phyloP scores from a whole-genome alignment of 2,113 vertebrate species.

The Heterocephalus glaber region DNA sequence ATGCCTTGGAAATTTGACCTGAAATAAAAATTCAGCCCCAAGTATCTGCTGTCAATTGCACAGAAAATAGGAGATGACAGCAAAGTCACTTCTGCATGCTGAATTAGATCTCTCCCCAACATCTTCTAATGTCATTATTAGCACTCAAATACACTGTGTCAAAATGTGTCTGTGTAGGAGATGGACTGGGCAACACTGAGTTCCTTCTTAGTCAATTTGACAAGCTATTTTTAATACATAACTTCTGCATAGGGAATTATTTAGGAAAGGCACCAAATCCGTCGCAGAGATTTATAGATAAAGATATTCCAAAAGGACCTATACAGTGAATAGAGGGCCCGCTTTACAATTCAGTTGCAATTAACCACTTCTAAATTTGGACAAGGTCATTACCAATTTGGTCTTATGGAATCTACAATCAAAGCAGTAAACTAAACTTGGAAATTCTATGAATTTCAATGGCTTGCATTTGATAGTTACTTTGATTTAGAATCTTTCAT shows the following conservation, averaged over 20 bases:
- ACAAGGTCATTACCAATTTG: constrained; percentile 19
- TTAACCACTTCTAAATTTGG: constrained; percentile 35
- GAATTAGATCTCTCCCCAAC: constrained; percentile 89
- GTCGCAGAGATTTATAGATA: constrained; percentile 61
- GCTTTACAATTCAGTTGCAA: neutral
- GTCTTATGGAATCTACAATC: neutral
- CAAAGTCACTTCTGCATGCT: constrained; percentile 88
- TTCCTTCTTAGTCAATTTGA: constrained; percentile 84
- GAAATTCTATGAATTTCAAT: constrained; percentile 12
- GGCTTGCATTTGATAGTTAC: neutral
- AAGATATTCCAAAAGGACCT: constrained; percentile 46
- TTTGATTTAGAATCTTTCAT: neutral
- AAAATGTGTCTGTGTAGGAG: constrained; percentile 86
- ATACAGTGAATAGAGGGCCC: neutral
- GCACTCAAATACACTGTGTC: constrained; percentile 89
- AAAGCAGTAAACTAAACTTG: neutral
- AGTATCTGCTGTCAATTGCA: constrained; percentile 90
- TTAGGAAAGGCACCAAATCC: constrained; percentile 57
- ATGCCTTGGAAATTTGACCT: constrained; percentile 88
- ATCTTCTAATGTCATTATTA: constrained; percentile 93
- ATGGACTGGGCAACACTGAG: constrained; percentile 83
- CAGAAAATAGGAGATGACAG: constrained; percentile 92
- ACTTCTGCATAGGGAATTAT: constrained; percentile 65
- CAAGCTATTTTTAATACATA: constrained; percentile 82
- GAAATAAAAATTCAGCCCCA: constrained; percentile 89